Percentiles rank a stretch among this genome's conserved stretches.
phyloP scores from a whole-genome alignment of 2,888 invertebrate genomes.

The Trichopria drosophilae region DNA sequence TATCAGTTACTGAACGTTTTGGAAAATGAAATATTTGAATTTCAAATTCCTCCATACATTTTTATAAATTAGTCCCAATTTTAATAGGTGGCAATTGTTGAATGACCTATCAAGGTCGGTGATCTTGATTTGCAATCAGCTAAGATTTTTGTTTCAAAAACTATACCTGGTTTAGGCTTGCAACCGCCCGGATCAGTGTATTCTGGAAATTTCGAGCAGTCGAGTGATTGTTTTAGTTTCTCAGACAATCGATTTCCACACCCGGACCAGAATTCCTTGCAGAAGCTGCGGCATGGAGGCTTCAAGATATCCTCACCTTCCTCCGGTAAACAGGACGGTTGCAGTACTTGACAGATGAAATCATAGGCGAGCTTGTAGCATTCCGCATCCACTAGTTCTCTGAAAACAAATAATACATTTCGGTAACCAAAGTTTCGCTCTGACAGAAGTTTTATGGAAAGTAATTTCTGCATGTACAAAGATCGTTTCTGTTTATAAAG shows the following conservation, averaged over 20 bases:
- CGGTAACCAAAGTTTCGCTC: too few relatives aligned
- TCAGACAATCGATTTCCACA: conserved; percentile 77
- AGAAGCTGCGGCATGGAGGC: conserved; percentile 80
- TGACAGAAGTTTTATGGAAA: too few relatives aligned
- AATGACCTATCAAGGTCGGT: too few relatives aligned
- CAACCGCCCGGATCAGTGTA: conserved; percentile 76
- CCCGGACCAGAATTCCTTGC: conserved; percentile 80
- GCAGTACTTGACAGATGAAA: conserved; percentile 83
- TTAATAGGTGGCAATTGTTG: too few relatives aligned
- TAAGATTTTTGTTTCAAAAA: too few relatives aligned
- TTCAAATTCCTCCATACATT: too few relatives aligned
- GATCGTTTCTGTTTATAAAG: too few relatives aligned
- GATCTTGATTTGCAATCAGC: too few relatives aligned
- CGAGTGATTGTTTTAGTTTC: conserved; percentile 71
- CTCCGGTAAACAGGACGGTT: conserved; percentile 70
- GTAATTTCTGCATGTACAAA: too few relatives aligned
- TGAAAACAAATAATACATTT: conserved; percentile 46
- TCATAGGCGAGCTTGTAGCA: conserved; percentile 87
- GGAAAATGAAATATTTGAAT: too few relatives aligned
- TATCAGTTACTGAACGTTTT: too few relatives aligned
- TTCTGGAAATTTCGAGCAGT: conserved; percentile 80
- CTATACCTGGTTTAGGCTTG: conserved; percentile 75
- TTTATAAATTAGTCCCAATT: too few relatives aligned
- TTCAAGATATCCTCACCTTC: conserved; percentile 63
- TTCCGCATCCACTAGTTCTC: conserved; percentile 87